These are phyloP conservation scores for Threskiornis aethiopicus DNA, from an alignment of 2,797 vertebrate species.

Conservation along the genomic window DNA sequence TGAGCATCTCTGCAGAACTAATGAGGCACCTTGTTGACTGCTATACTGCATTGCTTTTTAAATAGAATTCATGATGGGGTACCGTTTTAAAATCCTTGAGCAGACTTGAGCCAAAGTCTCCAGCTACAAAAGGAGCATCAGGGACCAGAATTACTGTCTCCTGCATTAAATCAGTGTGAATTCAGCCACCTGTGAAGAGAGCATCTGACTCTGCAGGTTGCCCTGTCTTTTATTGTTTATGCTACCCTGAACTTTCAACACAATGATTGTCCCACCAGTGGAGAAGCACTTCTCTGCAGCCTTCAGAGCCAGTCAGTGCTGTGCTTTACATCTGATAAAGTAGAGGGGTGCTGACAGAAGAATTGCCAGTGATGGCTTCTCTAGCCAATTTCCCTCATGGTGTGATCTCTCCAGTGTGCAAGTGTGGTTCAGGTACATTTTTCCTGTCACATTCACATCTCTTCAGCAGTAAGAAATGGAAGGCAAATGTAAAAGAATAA, in stretches of 20 bases:
- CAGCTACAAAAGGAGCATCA: neutral
- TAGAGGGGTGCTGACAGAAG: neutral
- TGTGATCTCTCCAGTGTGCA: neutral
- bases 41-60: neutral
- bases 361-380: neutral
- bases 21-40: slow-evolving; percentile 29
- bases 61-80: neutral
- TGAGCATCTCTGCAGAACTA: slow-evolving; percentile 17
- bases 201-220: neutral
- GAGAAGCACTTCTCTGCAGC: neutral
- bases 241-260: neutral
- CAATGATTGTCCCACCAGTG: neutral
- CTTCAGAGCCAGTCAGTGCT: neutral
- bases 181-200: neutral
- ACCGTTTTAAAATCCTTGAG: neutral
- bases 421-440: neutral
- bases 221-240: neutral
- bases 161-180: neutral
- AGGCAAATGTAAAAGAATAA: neutral
- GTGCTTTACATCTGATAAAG: neutral
- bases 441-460: neutral
- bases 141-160: neutral
- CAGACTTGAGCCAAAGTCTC: neutral
- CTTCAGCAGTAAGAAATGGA: neutral
- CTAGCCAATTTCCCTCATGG: neutral